Evolutionary conservation across 2,113 vertebrate genomes (phyloP).

Genomic region (Pelvicachromis taeniatus): DNA sequence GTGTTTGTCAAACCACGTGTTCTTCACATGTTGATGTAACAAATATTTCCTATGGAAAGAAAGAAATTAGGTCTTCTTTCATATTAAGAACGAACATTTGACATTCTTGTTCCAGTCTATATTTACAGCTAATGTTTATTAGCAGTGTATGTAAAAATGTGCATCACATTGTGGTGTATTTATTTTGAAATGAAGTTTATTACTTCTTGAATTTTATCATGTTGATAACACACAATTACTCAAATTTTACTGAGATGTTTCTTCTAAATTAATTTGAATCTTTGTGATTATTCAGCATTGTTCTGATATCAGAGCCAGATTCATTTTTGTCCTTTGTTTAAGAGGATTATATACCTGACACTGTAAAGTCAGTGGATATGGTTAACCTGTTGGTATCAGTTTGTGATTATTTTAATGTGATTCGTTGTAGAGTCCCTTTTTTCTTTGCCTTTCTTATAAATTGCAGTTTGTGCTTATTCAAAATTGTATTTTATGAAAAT

Average conservation of each 20-base stretch:
- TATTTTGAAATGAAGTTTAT: neutral
- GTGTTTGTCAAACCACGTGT: neutral
- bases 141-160: neutral
- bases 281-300: neutral
- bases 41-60: neutral
- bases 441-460: neutral
- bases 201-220: neutral
- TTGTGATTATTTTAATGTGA: neutral
- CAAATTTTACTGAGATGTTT: neutral
- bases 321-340: neutral
- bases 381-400: neutral
- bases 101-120: neutral
- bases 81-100: neutral
- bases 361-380: neutral
- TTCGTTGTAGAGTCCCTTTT: neutral
- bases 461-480: neutral
- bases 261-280: neutral
- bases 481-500: neutral
- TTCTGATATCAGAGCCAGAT: neutral
- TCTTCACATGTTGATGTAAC: neutral
- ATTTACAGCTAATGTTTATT: neutral
- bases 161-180: neutral
- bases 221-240: neutral
- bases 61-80: neutral
- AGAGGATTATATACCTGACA: neutral